These are phyloP conservation scores for Dicrurus megarhynchus DNA, from an alignment of 2,113 vertebrate genomes.

Conservation along the genomic window DNA sequence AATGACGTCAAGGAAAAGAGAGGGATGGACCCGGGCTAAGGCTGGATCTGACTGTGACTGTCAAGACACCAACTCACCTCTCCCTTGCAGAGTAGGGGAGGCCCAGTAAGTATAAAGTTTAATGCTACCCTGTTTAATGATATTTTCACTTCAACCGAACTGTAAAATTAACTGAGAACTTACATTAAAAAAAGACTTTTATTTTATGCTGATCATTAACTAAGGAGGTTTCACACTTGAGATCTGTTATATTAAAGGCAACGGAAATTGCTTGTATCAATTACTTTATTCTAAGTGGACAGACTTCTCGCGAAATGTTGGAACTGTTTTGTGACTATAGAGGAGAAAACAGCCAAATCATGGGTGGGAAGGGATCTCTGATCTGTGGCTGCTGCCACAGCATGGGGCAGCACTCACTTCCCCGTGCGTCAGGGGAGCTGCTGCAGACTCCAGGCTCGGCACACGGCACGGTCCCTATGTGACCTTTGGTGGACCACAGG, in stretches of 20 bases:
- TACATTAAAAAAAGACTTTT: constrained; percentile 62
- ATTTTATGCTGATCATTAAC: constrained; percentile 71
- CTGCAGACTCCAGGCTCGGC: fast-evolving
- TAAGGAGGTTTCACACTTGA: constrained; percentile 61
- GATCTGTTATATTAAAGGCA: constrained; percentile 59
- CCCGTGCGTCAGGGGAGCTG: not conserved
- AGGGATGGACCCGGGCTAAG: not conserved
- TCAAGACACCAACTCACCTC: not conserved
- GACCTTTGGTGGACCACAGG: not conserved
- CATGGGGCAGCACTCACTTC: not conserved
- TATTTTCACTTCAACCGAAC: constrained; percentile 56
- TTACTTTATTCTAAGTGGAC: constrained; percentile 49
- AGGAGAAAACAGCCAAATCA: not conserved
- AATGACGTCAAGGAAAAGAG: not conserved
- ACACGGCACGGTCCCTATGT: fast-evolving
- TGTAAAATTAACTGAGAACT: constrained; percentile 70
- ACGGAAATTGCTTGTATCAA: constrained; percentile 56
- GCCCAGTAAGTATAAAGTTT: not conserved
- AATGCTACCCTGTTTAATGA: not conserved
- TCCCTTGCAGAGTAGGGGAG: not conserved
- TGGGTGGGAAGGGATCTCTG: not conserved
- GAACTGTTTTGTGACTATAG: not conserved
- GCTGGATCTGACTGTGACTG: not conserved
- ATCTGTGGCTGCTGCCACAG: not conserved
- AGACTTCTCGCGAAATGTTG: not conserved